Evolutionary conservation across 2,888 invertebrate genomes (phyloP).

Genomic region (Callosobruchus maculatus): DNA sequence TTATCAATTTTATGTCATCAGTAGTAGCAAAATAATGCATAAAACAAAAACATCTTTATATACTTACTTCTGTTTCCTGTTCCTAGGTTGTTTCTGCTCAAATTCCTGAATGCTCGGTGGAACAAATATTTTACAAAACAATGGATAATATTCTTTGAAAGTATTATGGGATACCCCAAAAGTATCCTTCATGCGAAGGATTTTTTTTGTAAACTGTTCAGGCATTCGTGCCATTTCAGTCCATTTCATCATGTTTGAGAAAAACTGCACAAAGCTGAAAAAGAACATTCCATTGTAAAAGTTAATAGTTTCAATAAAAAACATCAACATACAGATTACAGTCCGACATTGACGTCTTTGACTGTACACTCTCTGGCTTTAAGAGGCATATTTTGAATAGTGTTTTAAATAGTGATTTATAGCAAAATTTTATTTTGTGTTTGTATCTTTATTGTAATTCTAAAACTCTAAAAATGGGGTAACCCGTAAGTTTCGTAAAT

Average conservation of each 20-base stretch:
- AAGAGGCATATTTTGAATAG: too few relatives aligned
- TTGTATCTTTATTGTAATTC: too few relatives aligned
- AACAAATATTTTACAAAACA: constrained; percentile 83
- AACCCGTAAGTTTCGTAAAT: too few relatives aligned
- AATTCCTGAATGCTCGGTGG: constrained; percentile 55
- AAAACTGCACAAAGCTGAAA: constrained; percentile 85
- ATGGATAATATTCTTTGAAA: constrained; percentile 86
- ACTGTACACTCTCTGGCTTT: too few relatives aligned
- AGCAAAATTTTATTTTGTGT: too few relatives aligned
- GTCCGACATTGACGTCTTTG: too few relatives aligned
- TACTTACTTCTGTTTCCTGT: constrained; percentile 59
- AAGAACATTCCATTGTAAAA: neutral
- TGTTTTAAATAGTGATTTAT: too few relatives aligned
- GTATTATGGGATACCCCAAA: constrained; percentile 93
- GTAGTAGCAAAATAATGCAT: too few relatives aligned
- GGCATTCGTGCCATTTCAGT: constrained; percentile 89
- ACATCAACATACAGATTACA: too few relatives aligned
- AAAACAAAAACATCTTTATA: neutral
- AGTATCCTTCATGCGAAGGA: constrained; percentile 81
- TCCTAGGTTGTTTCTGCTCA: constrained; percentile 56
- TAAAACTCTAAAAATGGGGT: too few relatives aligned
- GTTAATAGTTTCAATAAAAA: too few relatives aligned
- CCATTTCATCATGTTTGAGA: constrained; percentile 93
- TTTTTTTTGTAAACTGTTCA: constrained; percentile 75
- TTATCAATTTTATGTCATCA: too few relatives aligned